Evolutionary conservation across 1,140 invertebrate genomes (phyloP).

Genomic region (Himalopsyche phryganea): DNA sequence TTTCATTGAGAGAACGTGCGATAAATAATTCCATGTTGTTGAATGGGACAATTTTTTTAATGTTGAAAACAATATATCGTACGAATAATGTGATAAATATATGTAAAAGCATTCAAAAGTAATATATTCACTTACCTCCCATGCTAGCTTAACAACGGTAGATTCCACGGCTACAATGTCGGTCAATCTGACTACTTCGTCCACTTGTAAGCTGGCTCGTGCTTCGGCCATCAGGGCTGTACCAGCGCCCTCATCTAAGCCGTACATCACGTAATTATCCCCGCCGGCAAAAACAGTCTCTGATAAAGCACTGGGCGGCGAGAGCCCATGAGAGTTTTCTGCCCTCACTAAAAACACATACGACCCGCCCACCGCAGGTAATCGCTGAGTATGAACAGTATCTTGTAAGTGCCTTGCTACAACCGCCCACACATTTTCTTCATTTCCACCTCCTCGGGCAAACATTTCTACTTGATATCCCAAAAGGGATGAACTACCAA

Average conservation of each 20-base stretch:
- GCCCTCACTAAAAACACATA: constrained; percentile 85
- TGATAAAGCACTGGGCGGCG: constrained; percentile 65
- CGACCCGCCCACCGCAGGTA: constrained; percentile 66
- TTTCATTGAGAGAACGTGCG: too few species aligned
- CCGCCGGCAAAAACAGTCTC: constrained; percentile 61
- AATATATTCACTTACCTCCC: constrained; percentile 66
- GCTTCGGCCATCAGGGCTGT: constrained; percentile 64
- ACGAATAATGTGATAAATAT: too few species aligned
- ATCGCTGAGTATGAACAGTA: constrained; percentile 61
- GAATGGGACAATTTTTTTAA: too few species aligned
- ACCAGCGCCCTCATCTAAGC: constrained; percentile 53
- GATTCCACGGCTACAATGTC: constrained; percentile 78
- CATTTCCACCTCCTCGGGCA: constrained; percentile 38
- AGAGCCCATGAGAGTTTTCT: constrained; percentile 80
- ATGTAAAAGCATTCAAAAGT: too few species aligned
- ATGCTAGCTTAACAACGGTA: constrained; percentile 75
- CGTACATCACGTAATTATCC: constrained; percentile 41
- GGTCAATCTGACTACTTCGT: constrained; percentile 72
- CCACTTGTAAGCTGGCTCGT: constrained; percentile 57
- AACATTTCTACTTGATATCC: constrained; percentile 75
- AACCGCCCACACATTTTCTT: constrained; percentile 55
- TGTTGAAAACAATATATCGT: too few species aligned
- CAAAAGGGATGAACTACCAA: constrained; percentile 74
- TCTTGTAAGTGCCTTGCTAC: constrained; percentile 58
- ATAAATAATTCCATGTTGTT: too few species aligned